Evolutionary conservation across 2,113 vertebrate genomes (phyloP).

Genomic region (Prochilodus magdalenae): DNA sequence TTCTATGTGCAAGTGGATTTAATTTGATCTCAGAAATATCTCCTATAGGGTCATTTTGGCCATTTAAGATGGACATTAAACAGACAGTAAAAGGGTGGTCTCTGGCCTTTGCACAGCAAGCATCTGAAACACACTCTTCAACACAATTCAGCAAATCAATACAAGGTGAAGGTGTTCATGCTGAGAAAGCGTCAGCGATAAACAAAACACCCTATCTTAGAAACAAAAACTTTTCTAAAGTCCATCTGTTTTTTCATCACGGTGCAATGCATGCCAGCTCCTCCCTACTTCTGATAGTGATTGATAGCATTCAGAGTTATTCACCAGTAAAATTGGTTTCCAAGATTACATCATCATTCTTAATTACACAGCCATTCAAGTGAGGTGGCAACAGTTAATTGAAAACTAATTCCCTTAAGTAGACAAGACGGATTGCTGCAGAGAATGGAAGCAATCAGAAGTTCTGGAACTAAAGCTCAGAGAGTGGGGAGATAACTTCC

Average conservation of each 20-base stretch:
- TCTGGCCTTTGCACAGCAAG: background rate
- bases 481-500: slow-evolving; percentile 5
- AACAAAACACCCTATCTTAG: slow-evolving; percentile 2
- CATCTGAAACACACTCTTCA: background rate
- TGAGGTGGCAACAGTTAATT: slow-evolving; percentile 57
- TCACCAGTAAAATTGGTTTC: slow-evolving; percentile 56
- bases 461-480: slow-evolving; percentile 32
- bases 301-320: slow-evolving; percentile 56
- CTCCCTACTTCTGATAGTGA: slow-evolving; percentile 45
- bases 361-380: slow-evolving; percentile 59
- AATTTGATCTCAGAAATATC: too few relatives aligned
- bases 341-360: slow-evolving; percentile 62
- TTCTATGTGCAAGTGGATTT: too few relatives aligned
- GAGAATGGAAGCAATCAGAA: slow-evolving; percentile 46
- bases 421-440: slow-evolving; percentile 52
- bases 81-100: too few relatives aligned
- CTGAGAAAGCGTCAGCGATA: background rate
- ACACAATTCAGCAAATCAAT: background rate
- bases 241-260: slow-evolving; percentile 29
- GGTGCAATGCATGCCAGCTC: slow-evolving; percentile 28
- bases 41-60: too few relatives aligned
- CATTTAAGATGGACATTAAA: too few relatives aligned
- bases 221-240: slow-evolving; percentile 30
- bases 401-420: slow-evolving; percentile 60
- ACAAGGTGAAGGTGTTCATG: background rate